A percentile compares a stretch with the other conserved stretches of the same genome.
These are phyloP conservation scores for Danio albolineatus DNA, from an alignment of 2,797 vertebrate species.

Conservation along the genomic window DNA sequence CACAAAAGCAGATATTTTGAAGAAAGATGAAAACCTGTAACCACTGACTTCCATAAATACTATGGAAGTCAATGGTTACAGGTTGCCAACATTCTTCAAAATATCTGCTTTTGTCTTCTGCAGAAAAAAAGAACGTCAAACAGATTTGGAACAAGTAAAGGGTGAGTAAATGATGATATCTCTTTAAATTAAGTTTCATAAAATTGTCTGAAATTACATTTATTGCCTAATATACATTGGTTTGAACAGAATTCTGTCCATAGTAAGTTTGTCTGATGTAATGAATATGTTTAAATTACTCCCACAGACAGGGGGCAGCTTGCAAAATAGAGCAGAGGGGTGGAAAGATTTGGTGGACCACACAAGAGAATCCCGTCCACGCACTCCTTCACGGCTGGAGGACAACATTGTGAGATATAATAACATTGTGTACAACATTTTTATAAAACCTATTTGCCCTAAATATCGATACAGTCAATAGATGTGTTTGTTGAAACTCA, in stretches of 20 bases:
- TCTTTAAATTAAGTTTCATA: not conserved
- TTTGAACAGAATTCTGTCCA: not conserved
- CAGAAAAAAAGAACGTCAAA: too few relatives aligned
- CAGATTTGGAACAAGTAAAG: too few relatives aligned
- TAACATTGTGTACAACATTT: too few relatives aligned
- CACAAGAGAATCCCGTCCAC: slow-evolving; percentile 65
- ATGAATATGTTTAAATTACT: not conserved
- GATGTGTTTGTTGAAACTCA: not conserved
- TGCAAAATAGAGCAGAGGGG: slow-evolving; percentile 69
- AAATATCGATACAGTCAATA: not conserved
- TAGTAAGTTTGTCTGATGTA: not conserved
- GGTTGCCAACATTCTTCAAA: too few relatives aligned
- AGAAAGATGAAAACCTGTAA: too few relatives aligned
- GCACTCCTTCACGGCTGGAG: slow-evolving; percentile 29
- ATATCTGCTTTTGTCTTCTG: too few relatives aligned
- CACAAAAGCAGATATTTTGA: too few relatives aligned
- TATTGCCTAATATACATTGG: too few relatives aligned
- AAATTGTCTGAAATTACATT: not conserved
- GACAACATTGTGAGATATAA: slow-evolving; percentile 65
- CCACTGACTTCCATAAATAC: too few relatives aligned
- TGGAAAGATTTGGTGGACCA: slow-evolving; percentile 72
- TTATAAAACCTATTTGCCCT: not conserved
- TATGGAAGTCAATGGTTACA: too few relatives aligned
- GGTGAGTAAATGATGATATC: too few relatives aligned
- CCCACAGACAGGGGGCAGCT: slow-evolving; percentile 64